Evolutionary conservation across 2,113 vertebrate species (phyloP), one percentile per base, ranked within the genome.

Genomic region (Ptilonorhynchus violaceus): DNA sequence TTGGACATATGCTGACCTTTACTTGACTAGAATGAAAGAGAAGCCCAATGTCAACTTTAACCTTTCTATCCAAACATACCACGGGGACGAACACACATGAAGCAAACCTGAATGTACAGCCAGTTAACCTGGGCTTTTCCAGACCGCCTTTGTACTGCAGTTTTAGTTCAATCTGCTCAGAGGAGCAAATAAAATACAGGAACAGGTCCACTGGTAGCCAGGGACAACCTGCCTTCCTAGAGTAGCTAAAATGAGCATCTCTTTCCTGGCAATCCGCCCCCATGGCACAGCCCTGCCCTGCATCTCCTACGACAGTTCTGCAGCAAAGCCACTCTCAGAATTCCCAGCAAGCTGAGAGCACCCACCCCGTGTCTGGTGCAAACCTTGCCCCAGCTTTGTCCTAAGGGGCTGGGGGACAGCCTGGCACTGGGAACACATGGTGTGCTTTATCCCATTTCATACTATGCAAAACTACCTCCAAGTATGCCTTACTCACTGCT

Each of bases 11-110:
- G 42, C 78, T 92, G 94, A 96, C 90, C 90, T 96, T 94, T 84
- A 56, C 35, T 58, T 77, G 87, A 88, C 62, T 27, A 49, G 46
- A 86, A 60, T 35, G 69, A 85, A 96, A 85, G 60, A 91, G 33
- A 96, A 97, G 44, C 39, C 73, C 73, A 74, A 20, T 39, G 75
- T 75, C 85, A 94, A 60, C 96, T 95, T 86, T 92, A 91, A 92
- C 88, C 91, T 96, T 96, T 96, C 69, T 60, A 25, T 63, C 44
- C 52, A 69, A 89, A 76, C 55, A 23, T 10, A 50, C 15, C 60
- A 49, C 2, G 53, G 53, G 42, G 70, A 79, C 20, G 33, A 62
- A 92, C 31, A 63, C 56, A 56, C 0, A 4, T 72, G 27, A 52
- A 92, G 50, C 74, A 85, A 76, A 91, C 31, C 66, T 53, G 56